These are phyloP conservation scores for Xerus inauris DNA, from an alignment of 2,113 vertebrate genomes.

Conservation along the genomic window DNA sequence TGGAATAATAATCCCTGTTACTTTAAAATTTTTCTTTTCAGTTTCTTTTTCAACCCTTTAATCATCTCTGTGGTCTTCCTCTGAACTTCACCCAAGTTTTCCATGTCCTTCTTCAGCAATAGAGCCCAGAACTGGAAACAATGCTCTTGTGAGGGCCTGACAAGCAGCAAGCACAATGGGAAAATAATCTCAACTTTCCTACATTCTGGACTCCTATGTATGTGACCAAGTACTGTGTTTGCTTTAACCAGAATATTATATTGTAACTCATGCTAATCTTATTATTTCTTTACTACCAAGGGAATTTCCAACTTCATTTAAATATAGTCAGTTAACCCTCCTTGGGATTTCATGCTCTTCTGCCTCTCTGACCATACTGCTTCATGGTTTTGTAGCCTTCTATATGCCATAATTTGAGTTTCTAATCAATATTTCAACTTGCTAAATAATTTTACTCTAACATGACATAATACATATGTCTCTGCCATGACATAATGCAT, in stretches of 20 bases:
- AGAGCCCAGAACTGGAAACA: constrained; percentile 65
- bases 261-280: constrained; percentile 27
- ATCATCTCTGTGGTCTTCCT: constrained; percentile 72
- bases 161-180: constrained; percentile 47
- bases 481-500: not conserved
- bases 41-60: constrained; percentile 75
- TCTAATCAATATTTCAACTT: constrained; percentile 30
- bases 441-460: constrained; percentile 36
- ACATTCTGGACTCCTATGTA: constrained; percentile 49
- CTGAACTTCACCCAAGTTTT: constrained; percentile 76
- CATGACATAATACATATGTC: too few relatives aligned
- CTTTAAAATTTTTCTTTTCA: constrained; percentile 66
- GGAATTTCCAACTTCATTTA: constrained; percentile 21
- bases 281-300: not conserved
- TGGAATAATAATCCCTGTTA: constrained; percentile 68
- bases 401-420: not conserved
- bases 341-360: not conserved
- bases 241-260: constrained; percentile 37
- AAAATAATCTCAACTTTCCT: constrained; percentile 62
- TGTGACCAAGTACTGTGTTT: constrained; percentile 15
- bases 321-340: not conserved
- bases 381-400: not conserved
- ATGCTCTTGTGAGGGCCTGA: constrained; percentile 24
- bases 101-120: constrained; percentile 57
- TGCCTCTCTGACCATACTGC: not conserved